Evolutionary conservation across 2,888 invertebrate species (phyloP).

Genomic region (Rhynchonema sp.): DNA sequence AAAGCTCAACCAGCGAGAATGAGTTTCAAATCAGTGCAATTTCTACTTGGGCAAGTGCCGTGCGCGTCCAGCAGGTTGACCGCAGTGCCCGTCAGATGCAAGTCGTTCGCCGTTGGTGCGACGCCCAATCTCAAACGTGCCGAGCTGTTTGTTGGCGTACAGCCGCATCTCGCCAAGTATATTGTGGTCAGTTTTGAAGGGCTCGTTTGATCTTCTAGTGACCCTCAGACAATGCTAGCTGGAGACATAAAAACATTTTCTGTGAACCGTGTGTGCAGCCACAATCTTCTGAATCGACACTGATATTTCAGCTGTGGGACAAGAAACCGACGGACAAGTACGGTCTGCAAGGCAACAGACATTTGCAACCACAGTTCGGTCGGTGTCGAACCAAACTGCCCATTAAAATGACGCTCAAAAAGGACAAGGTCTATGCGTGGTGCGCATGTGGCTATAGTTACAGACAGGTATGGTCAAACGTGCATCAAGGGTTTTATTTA

Average conservation of each 20-base stretch:
- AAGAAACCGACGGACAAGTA: slow-evolving; percentile 11
- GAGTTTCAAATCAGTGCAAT: too few species aligned
- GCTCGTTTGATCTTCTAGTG: too few species aligned
- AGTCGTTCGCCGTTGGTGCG: too few species aligned
- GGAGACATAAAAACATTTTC: too few species aligned
- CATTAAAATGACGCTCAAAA: slow-evolving; percentile 28
- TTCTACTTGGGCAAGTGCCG: too few species aligned
- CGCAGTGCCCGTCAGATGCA: too few species aligned
- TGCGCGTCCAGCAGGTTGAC: too few species aligned
- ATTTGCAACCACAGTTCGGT: slow-evolving; percentile 19
- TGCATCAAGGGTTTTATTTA: too few species aligned
- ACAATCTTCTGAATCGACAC: too few species aligned
- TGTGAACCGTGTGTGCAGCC: too few species aligned
- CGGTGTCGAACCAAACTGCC: slow-evolving; percentile 15
- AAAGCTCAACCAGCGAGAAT: too few species aligned
- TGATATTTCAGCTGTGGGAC: background rate
- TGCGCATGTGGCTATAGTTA: slow-evolving; percentile 83
- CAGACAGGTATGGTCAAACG: slow-evolving; percentile 48
- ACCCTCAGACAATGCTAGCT: too few species aligned
- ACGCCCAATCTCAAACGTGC: background rate
- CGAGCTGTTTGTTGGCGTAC: background rate
- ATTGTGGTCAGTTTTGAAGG: background rate
- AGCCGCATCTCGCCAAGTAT: background rate
- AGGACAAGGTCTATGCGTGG: slow-evolving; percentile 63
- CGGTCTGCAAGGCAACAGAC: slow-evolving; percentile 24